Conservation (phyloP, 2,113 vertebrate species). For the Polyodon spathula region DNA sequence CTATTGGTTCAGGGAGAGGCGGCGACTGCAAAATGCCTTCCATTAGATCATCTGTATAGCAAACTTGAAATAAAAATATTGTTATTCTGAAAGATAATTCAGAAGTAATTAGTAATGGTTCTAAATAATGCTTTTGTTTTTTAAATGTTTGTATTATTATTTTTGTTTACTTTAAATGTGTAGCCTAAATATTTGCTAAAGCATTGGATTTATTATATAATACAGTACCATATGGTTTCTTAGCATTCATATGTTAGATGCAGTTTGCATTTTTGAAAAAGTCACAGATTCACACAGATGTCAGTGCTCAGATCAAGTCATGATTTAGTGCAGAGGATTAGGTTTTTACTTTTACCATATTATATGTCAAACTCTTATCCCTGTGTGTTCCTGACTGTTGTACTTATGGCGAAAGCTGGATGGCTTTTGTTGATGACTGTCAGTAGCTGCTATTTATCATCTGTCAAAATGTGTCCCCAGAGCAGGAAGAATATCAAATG, state of each 20-base stretch:
- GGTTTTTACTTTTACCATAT: conserved; percentile 58
- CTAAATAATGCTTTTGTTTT: no score
- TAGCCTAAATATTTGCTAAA: no score
- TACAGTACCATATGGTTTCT: neutral
- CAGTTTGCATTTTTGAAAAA: neutral
- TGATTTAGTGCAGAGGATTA: conserved; percentile 63
- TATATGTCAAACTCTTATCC: conserved; percentile 80
- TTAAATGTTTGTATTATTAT: no score
- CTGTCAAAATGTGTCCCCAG: conserved; percentile 81
- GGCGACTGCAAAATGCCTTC: no score
- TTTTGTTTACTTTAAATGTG: no score
- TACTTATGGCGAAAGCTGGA: conserved; percentile 79
- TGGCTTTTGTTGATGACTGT: conserved; percentile 81
- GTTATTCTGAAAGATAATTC: no score
- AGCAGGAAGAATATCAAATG: conserved; percentile 85
- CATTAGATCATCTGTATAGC: no score
- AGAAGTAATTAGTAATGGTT: no score
- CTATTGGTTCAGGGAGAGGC: no score
- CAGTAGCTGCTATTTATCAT: conserved; percentile 89
- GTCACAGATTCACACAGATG: conserved; percentile 23
- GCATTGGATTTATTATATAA: no score
- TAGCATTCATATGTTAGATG: neutral
- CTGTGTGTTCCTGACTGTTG: conserved; percentile 80
- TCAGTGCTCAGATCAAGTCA: conserved; percentile 55
- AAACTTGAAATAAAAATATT: no score